Evolutionary conservation across 2,113 vertebrate species (phyloP), one percentile per base, ranked within the genome.

Genomic region (Phodopus roborovskii): DNA sequence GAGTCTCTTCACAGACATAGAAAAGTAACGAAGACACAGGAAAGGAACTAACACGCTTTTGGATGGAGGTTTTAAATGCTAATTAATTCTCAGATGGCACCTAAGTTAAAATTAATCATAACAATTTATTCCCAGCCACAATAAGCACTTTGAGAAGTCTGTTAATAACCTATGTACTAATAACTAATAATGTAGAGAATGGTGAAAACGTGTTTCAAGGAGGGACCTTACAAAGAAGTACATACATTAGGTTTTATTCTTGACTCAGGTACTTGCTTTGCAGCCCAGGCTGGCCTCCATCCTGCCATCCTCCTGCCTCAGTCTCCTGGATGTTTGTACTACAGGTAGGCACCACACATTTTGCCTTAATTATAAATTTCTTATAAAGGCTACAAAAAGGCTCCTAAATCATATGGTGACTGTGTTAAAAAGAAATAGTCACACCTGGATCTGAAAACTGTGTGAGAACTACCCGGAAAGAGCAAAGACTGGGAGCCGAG

Each of bases 71-170:
- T 19, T 66, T 83, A 89, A 92, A 79, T 39, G 1, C 90, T n/a
- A n/a, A 93, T 92, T 71, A 64, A 88, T 94, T 85, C 71, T 89
- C 66, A 79, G 45, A 86, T 96, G 36, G 39, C 42, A 20, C 71
- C 70, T 71, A 84, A n/a, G 74, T 85, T 90, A 92, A 79, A 96
- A 71, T 90, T 91, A 90, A 79, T n/a, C 77, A 66, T 30, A 84
- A 83, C 22, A 92, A 79, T 19, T n/a, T 42, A 70, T 88, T 78
- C 58, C 53, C 26, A 60, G 88, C 53, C 42, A 92, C 2, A 86
- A 17, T 42, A 42, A 66, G 75, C 16, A 64, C 28, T 85, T 48
- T 62, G 28, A 82, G 68, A 95, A 87, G 39, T 12, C 56, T 50
- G 42, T 36, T 71, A 78, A 4, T 7, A 19, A 19, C 45, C 50